Evolutionary conservation across 2,797 vertebrate species (phyloP), one percentile per base, ranked within the genome.

Genomic region (Gadopsis marmoratus): DNA sequence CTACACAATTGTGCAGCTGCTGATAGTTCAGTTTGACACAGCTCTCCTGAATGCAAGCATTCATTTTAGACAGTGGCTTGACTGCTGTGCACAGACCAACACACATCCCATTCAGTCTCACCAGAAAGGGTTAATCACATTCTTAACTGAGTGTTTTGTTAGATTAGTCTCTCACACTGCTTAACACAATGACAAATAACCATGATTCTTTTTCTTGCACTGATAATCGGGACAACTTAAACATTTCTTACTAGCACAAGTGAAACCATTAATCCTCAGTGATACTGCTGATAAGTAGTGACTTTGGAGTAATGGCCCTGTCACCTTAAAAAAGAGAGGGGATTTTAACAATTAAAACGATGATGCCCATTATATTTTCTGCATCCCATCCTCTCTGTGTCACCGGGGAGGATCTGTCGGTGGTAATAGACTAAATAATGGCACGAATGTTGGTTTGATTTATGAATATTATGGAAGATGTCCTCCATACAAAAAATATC

Each of bases 221-320:
- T 97, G 98, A 99, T 99, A 99, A 99, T 98, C 96, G 90, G 95
- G 97, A 98, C 97, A 99, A 97, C 96, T 98, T 98, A 96, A 97
- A 98, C 97, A 97, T 98, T 98, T 96, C 97, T 98, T 95, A 94
- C 96, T 93, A 94, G 96, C 96, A 96, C 96, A 98, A 98, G 97
- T 97, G 97, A 98, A 97, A 97, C 97, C 98, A 99, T 99, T 99
- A 99, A 99, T 99, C 97, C 97, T 99, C 94, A 86, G 93, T 90
- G 97, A 99, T 98, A 96, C 95, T 93, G 94, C 95, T 93, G 97
- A 99, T 99, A 99, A 97, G 97, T 96, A 94, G 93, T 96, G 97
- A 97, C 97, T 97, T 94, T 93, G 95, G 97, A 98, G 97, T 99
- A 99, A 99, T 99, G 97, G 96, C 95, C 96, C 95, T 99, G 97